Percentiles rank a stretch among this genome's conserved stretches.
These are phyloP conservation scores for Aradus depressus DNA, from an alignment of 2,888 invertebrate genomes.

Conservation along the genomic window DNA sequence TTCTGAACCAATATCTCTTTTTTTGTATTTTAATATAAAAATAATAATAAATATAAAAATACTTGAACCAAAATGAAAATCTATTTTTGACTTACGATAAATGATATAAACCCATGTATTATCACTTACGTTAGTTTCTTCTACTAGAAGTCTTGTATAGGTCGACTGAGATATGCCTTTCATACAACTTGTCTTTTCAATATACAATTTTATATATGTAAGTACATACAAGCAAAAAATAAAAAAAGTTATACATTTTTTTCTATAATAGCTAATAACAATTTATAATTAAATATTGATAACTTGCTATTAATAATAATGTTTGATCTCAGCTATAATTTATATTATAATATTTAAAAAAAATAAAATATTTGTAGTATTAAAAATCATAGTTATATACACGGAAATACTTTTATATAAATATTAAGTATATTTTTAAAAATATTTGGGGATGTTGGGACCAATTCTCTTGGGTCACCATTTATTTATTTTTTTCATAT, in stretches of 20 bases:
- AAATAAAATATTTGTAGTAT: conserved; percentile 10
- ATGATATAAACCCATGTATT: too few relatives aligned
- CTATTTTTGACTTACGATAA: too few relatives aligned
- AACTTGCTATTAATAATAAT: conserved; percentile 12
- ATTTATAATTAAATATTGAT: conserved; percentile 10
- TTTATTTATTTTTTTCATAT: conserved; percentile 1
- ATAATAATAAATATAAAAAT: too few relatives aligned
- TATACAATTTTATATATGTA: conserved; percentile 8
- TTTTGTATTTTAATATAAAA: too few relatives aligned
- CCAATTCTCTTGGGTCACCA: conserved; percentile 8
- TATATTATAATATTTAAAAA: conserved; percentile 10
- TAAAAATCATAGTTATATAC: too few relatives aligned
- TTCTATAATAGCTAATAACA: conserved; percentile 6
- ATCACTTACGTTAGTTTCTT: too few relatives aligned
- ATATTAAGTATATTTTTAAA: conserved; percentile 11
- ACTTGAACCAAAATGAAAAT: too few relatives aligned
- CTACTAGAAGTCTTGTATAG: too few relatives aligned
- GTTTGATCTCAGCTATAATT: conserved; percentile 14
- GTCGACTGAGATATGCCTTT: conserved; percentile 17
- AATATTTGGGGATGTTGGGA: conserved; percentile 11
- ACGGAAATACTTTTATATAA: conserved; percentile 7
- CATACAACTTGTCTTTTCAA: conserved; percentile 9
- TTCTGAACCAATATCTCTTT: too few relatives aligned
- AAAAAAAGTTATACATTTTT: conserved; percentile 11
- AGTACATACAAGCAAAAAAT: conserved; percentile 1